Conservation (phyloP, 2,113 vertebrate species). For the Lota lota region DNA sequence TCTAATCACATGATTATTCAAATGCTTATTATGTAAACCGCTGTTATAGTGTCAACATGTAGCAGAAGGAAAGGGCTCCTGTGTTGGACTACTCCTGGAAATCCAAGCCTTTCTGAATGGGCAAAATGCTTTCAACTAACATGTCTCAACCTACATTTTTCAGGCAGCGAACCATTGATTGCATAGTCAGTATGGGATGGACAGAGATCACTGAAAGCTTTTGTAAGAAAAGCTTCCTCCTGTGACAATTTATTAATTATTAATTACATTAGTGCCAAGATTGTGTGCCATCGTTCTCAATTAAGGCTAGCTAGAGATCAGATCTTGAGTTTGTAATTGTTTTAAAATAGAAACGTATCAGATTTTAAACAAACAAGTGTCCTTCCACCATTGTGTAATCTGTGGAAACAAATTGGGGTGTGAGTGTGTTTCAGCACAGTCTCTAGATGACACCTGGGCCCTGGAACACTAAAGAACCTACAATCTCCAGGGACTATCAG, state of each 20-base stretch:
- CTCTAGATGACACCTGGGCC: constrained; percentile 27
- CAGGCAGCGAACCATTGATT: constrained; percentile 21
- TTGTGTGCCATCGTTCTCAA: constrained; percentile 64
- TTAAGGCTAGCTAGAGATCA: constrained; percentile 45
- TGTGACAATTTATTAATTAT: constrained; percentile 54
- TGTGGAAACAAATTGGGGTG: constrained; percentile 25
- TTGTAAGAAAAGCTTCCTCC: constrained; percentile 56
- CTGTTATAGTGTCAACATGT: too few relatives aligned
- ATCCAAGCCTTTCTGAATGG: too few relatives aligned
- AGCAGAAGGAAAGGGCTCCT: too few relatives aligned
- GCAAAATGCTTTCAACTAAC: too few relatives aligned
- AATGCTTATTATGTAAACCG: too few relatives aligned
- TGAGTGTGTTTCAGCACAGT: constrained; percentile 40
- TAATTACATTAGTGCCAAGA: constrained; percentile 43
- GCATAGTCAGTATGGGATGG: constrained; percentile 58
- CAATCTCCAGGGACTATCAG: constrained; percentile 26
- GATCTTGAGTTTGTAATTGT: constrained; percentile 31
- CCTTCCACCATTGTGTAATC: constrained; percentile 11
- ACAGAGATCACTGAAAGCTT: constrained; percentile 27
- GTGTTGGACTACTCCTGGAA: too few relatives aligned
- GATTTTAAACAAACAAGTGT: constrained; percentile 21
- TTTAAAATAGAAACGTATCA: constrained; percentile 17
- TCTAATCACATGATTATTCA: too few relatives aligned
- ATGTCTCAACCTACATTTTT: too few relatives aligned
- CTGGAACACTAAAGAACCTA: constrained; percentile 43